Evolutionary conservation across 1,140 invertebrate species (phyloP).

Genomic region (Pogonognathellus flavescens): DNA sequence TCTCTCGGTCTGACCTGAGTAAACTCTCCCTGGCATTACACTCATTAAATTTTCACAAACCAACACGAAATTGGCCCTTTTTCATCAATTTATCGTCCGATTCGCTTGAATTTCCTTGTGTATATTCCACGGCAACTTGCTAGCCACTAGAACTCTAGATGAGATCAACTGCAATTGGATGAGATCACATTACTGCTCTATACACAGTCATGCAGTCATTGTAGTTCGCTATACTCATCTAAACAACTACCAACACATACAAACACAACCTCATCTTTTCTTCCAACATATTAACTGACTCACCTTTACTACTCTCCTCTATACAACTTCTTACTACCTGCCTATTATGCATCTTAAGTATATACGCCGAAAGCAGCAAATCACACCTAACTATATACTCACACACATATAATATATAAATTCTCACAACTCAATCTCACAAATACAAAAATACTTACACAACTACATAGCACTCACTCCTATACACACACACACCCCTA

Average conservation of each 20-base stretch:
- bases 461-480: no score
- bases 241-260: conserved; percentile 1
- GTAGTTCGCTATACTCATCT: not conserved
- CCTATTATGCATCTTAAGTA: not conserved
- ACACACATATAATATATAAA: not conserved
- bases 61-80: conserved; percentile 66
- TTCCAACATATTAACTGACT: not conserved
- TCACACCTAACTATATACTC: not conserved
- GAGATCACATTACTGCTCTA: conserved; percentile 37
- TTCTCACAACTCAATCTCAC: not conserved
- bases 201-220: conserved; percentile 7
- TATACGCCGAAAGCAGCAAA: not conserved
- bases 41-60: conserved; percentile 66
- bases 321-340: conserved; percentile 22
- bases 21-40: conserved; percentile 62
- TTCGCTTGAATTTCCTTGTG: conserved; percentile 59
- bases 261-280: conserved; percentile 8
- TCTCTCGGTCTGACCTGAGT: conserved; percentile 28
- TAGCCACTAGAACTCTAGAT: conserved; percentile 38
- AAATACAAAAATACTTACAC: not conserved
- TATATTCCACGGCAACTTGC: conserved; percentile 20
- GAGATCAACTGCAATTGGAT: conserved; percentile 39
- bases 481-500: no score
- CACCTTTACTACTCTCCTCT: not conserved
- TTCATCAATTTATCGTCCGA: conserved; percentile 67